phyloP scores from a whole-genome alignment of 2,113 vertebrate genomes.

The Dissostichus mawsoni region DNA sequence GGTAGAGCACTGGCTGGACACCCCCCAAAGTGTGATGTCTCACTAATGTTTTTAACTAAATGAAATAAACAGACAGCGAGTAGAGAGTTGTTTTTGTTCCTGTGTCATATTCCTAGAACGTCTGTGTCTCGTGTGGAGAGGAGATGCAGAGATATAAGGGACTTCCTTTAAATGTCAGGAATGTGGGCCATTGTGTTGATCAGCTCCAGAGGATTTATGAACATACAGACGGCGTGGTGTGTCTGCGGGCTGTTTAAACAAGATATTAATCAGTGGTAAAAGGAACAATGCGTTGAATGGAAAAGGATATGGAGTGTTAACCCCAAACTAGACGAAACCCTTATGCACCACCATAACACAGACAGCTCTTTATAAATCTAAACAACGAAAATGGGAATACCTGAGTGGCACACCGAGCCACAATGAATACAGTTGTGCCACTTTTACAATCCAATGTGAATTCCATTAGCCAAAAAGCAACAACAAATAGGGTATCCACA shows the following conservation, averaged over 20 bases:
- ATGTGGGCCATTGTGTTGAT: slow-evolving; percentile 87
- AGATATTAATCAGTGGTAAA: slow-evolving; percentile 86
- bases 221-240: slow-evolving; percentile 75
- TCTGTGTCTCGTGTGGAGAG: slow-evolving; percentile 60
- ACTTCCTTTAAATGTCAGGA: slow-evolving; percentile 75
- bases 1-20: slow-evolving; percentile 15
- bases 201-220: slow-evolving; percentile 84
- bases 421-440: slow-evolving; percentile 11
- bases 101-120: slow-evolving; percentile 68
- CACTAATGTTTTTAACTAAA: slow-evolving; percentile 44
- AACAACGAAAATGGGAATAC: slow-evolving; percentile 74
- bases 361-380: slow-evolving; percentile 52
- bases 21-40: slow-evolving; percentile 35
- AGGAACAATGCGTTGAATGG: slow-evolving; percentile 83
- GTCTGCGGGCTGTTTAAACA: slow-evolving; percentile 87
- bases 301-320: slow-evolving; percentile 82
- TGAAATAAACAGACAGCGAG: slow-evolving; percentile 58
- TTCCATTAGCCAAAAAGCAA: not conserved
- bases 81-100: slow-evolving; percentile 61
- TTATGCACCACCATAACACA: slow-evolving; percentile 55
- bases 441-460: slow-evolving; percentile 21
- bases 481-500: slow-evolving; percentile 6
- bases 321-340: slow-evolving; percentile 64
- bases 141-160: slow-evolving; percentile 74
- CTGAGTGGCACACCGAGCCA: slow-evolving; percentile 39